These are phyloP conservation scores for Andrena dorsata DNA, from an alignment of 2,888 invertebrate species.

Conservation along the genomic window DNA sequence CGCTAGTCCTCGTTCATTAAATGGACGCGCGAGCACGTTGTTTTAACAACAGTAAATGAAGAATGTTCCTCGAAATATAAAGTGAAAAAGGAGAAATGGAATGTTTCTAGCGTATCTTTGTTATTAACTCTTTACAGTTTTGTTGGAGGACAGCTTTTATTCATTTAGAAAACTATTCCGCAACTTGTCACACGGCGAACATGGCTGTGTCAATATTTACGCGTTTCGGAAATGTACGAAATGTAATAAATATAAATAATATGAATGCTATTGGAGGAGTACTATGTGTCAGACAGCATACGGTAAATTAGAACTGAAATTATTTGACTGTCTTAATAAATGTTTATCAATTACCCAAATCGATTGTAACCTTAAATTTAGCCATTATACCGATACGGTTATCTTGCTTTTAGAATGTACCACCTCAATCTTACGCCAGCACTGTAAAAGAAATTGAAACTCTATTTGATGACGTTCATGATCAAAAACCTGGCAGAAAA, in stretches of 20 bases:
- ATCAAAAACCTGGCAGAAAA: slow-evolving; percentile 84
- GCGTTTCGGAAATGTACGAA: slow-evolving; percentile 54
- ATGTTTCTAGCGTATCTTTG: not conserved
- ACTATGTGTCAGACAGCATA: slow-evolving; percentile 11
- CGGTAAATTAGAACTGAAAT: slow-evolving; percentile 40
- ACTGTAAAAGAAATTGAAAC: not conserved
- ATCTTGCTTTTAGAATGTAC: slow-evolving; percentile 42
- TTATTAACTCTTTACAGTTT: not conserved
- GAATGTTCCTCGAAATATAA: slow-evolving; percentile 4
- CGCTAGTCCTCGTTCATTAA: too few relatives aligned
- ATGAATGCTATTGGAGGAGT: slow-evolving; percentile 24
- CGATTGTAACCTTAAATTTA: slow-evolving; percentile 27
- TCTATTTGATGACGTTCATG: accelerated
- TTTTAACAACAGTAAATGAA: not conserved
- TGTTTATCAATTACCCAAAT: not conserved
- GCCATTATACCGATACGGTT: not conserved
- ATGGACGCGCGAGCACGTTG: not conserved
- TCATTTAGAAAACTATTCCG: not conserved
- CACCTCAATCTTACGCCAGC: slow-evolving; percentile 4
- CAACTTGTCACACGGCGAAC: slow-evolving; percentile 12
- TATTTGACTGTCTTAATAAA: slow-evolving; percentile 2
- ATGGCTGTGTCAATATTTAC: slow-evolving; percentile 55
- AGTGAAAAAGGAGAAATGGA: not conserved
- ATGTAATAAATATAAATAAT: slow-evolving; percentile 46
- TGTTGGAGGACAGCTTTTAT: not conserved